Base-by-base conservation (phyloP, 2,888 invertebrate genomes). In the Lordiphosa andalusiaca region DNA sequence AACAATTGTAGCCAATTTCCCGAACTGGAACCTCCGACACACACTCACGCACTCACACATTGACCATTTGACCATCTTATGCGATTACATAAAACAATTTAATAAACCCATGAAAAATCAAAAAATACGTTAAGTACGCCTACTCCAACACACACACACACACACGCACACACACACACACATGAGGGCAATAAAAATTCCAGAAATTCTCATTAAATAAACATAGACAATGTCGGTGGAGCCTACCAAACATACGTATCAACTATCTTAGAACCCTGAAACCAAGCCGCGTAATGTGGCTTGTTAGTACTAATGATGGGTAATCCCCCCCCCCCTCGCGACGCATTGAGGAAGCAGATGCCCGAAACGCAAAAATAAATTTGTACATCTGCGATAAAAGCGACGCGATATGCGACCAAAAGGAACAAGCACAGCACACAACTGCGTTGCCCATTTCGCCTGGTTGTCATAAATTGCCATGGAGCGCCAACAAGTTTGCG, bases 301-400 rank as follows among this genome's bases (percentile, higher is more conserved):
- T 84, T 84, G 80, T 80, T 80, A 80, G 80, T 71, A 84, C 84
- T 84, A 80, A 84, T 84, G 80, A 80, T 84, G 83, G 81, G 64
- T 69, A 60, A 65, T 65, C 13, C 40, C 12, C 19, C 21, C 40
- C 40, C 16, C 16, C 16, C 5, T 10, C 19, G 4, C 40, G n/a
- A n/a, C 40, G 21, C 42, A 42, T 35, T 51, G 40, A 35, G 50
- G 40, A 33, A 25, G 35, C 21, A 9, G 19, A 23, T 35, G 10
- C 13, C 19, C 48, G 46, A 53, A 62, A 66, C 40, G 60, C 55
- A 54, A 63, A 72, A 83, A 77, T 80, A 71, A 83, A 83, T 83
- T 80, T 84, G 73, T 71, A 54, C 55, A 65, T 56, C 66, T 64
- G 62, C 74, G 84, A 84, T 81, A 84, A 71, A 68, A 71, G 62